Evolutionary conservation across 2,113 vertebrate species (phyloP).

Genomic region (Zapus hudsonius): DNA sequence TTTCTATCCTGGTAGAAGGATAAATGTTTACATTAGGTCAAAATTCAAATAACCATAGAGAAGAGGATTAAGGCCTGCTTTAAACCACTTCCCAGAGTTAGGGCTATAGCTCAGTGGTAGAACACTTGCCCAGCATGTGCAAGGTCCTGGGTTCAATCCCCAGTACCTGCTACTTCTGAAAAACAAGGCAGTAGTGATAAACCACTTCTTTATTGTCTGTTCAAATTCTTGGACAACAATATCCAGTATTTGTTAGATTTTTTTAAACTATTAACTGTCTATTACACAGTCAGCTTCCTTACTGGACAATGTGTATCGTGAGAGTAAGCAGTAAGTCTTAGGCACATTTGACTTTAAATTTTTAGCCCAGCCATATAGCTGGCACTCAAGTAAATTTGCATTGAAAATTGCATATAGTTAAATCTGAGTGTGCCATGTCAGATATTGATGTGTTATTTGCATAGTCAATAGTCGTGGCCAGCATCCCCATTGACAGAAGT

Average conservation of each 20-base stretch:
- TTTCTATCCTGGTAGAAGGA: background rate
- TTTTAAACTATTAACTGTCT: background rate
- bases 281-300: background rate
- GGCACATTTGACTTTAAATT: background rate
- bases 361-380: background rate
- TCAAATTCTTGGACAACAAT: background rate
- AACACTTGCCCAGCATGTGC: too few species aligned
- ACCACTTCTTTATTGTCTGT: too few species aligned
- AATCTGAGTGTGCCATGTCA: slow-evolving; percentile 3
- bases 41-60: background rate
- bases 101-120: too few species aligned
- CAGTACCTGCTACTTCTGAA: too few species aligned
- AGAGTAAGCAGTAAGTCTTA: background rate
- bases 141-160: too few species aligned
- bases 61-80: background rate
- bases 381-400: slow-evolving; percentile 11
- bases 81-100: background rate
- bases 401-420: slow-evolving; percentile 44
- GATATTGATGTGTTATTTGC: slow-evolving; percentile 60
- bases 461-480: slow-evolving; percentile 40
- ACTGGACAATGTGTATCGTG: background rate
- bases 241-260: too few species aligned
- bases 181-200: too few species aligned
- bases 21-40: background rate
- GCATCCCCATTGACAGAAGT: slow-evolving; percentile 23